Evolutionary conservation across 2,113 vertebrate species (phyloP), one percentile per base, ranked within the genome.

Genomic region (Bubo bubo): DNA sequence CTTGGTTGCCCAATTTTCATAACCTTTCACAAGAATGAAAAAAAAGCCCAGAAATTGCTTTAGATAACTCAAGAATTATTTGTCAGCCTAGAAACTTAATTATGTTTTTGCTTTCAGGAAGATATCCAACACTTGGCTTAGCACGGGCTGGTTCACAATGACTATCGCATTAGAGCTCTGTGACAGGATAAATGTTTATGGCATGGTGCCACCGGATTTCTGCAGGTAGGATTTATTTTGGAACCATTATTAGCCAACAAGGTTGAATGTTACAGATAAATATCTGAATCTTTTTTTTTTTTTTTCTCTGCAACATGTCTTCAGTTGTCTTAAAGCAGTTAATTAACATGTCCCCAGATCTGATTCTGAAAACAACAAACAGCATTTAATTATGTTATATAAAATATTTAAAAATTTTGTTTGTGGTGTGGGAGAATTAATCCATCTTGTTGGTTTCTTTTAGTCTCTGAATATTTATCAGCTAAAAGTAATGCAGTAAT

Each of bases 121-220:
- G 98, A 99, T 99, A 89, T 99, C 99, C 55, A 99, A 99, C 98
- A 99, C 99, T 34, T 99, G 99, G 99, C 98, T 99, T 89, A 99
- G 99, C 98, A 99, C 99, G 5, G 99, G 99, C 97, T 99, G 99
- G 99, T 99, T 99, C 98, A 99, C 99, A 18, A 99, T 99, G 99
- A 99, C 99, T 28, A 99, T 99, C 37, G 99, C 99, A 5, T 98
- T 99, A 97, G 99, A 99, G 98, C 99, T 99, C 91, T 99, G 99
- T 50, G 99, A 99, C 98, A 98, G 98, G 96, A 99, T 99, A 98
- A 98, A 99, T 52, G 99, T 99, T 75, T 99, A 99, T 68, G 99
- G 99, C 96, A 99, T 99, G 99, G 99, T 99, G 86, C 98, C 99
- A 90, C 99, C 99, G 22, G 99, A 99, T 98, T 99, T 99, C 98